Base-by-base conservation (phyloP, 2,797 vertebrate species). In the Labeo calbasu region DNA sequence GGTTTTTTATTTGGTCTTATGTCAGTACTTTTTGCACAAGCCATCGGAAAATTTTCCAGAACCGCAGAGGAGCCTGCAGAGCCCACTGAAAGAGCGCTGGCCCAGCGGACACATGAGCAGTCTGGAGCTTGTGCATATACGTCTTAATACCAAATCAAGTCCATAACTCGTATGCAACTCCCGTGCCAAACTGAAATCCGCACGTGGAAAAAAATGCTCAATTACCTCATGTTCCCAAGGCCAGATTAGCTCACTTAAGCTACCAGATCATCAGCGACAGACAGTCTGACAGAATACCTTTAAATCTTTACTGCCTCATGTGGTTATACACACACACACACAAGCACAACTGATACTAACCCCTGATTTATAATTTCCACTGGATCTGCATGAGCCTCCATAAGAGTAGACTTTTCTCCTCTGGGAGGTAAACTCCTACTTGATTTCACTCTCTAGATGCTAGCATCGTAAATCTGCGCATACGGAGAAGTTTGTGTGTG, bases 211-310 rank as follows among this genome's bases (percentile, higher is more conserved):
- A 46, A 69, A 57, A 69, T 69, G 68, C 63, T 84, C 65, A 78
- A 84, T 59, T 77, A 78, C 73, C 73, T 69, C 65, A 84, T 77
- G 75, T 84, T 84, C 73, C 65, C 17, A 66, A 32, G 25, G 12
- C 17, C 8, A 13, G 73, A 84, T 84, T 77, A 78, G 48, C 17
- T 68, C 36, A 77, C 65, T 84, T 77, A 84, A 77, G 40, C 73
- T 65, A 77, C 76, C 63, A 84, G 65, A 84, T 77, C 63, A 69
- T 84, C 75, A 77, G 50, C 32, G 17, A 84, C 46, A 77, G 82
- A 68, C 73, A 77, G 82, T 83, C 73, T 28, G 77, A 51, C 28
- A 53, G 19, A 40, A 25, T 48, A 55, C 69, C 59, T 79, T 80
- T 66, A 80, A 84, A 84, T 80, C 48, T 79, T 75, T 66, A 66